Base-by-base conservation (phyloP, 2,888 invertebrate species). In the Beris morrisii region DNA sequence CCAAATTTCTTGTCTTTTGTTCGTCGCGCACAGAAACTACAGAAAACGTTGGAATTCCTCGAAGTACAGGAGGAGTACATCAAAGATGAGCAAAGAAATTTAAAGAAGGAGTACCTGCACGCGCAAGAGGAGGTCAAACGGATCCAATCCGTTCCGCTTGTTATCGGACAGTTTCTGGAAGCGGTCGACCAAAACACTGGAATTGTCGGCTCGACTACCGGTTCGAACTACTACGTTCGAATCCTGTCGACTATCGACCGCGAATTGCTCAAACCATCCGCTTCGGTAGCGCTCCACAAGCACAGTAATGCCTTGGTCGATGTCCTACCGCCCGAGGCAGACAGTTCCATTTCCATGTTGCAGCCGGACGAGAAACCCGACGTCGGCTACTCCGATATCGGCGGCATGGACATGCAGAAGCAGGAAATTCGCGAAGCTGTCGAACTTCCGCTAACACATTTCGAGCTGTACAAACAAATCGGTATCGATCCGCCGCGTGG, bases 231-330 rank as follows among this genome's bases (percentile, higher is more conserved):
- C 81, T 99, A 97, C 84, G 99, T 99, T 12, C 88, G 98, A 15
- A 99, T 99, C 77, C 82, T 99, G 67, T 98, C 98, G 4, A 99
- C 99, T 4, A 95, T 99, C 73, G 99, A 99, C 80, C 85, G 98
- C 12, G 99, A 99, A 80, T 82, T 99, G 67, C 81, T 99, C 72
- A 98, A 99, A 78, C 97, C 99, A 0, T 97, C 97, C 1, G 97
- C 98, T 12, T 97, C 97, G 71, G 99, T 99, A 31, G 98, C 98
- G 15, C 85, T 99, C 43, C 99, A 99, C 80, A 99, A 99, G 79
- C 98, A 99, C 82, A 97, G 97, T 75, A 99, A 99, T 86, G 98
- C 99, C n/a, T 83, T 99, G 67, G 99, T 99, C 0, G 99, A 99
- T 84, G 98, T 99, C 4, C 82, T 99, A 50, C 99, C 99, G 5